Conservation (phyloP, 2,113 vertebrate species). For the Empidonax alnorum region DNA sequence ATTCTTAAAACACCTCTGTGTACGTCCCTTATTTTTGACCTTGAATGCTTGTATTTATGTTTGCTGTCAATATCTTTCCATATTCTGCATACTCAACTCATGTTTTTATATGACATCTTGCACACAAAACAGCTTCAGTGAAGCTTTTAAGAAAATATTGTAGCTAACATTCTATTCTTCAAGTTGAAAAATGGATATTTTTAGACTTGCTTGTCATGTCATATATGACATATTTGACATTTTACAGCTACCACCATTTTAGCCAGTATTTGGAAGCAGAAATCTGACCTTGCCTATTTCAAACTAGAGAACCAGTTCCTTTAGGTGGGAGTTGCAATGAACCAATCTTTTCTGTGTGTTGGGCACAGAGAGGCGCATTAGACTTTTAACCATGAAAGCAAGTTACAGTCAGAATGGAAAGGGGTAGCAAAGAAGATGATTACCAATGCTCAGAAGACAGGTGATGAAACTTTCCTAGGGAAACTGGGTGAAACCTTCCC, state of each 20-base stretch:
- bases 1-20: not conserved
- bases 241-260: not conserved
- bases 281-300: not conserved
- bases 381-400: not conserved
- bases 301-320: not conserved
- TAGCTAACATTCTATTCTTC: not conserved
- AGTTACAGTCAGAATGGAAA: not conserved
- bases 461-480: not conserved
- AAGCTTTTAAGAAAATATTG: not conserved
- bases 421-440: not conserved
- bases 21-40: not conserved
- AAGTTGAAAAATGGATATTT: not conserved
- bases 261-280: not conserved
- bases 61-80: not conserved
- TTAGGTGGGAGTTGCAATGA: not conserved
- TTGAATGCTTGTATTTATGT: not conserved
- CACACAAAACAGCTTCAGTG: not conserved
- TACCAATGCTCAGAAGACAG: not conserved
- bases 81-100: not conserved
- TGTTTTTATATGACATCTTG: not conserved
- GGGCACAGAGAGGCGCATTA: fast-evolving
- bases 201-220: not conserved
- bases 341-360: not conserved
- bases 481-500: not conserved
- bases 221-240: not conserved